A percentile compares a stretch with the other conserved stretches of the same genome.
These are phyloP conservation scores for Phodopus roborovskii DNA, from an alignment of 2,113 vertebrate species.

Conservation along the genomic window DNA sequence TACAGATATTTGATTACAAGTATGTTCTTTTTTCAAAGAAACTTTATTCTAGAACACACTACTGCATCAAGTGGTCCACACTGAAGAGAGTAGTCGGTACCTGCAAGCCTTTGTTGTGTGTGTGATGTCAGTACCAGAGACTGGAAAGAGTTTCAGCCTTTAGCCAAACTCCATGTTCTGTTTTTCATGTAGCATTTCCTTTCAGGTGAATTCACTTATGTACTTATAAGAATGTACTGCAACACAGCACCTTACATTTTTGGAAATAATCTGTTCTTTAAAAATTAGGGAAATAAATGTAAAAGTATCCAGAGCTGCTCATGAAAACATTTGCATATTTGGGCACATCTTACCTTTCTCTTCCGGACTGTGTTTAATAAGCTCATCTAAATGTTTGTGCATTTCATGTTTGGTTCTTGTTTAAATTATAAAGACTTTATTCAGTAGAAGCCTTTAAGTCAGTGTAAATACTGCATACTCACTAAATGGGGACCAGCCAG, in stretches of 20 bases:
- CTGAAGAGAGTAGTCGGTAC: conserved; percentile 30
- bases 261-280: conserved; percentile 86
- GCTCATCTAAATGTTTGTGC: conserved; percentile 72
- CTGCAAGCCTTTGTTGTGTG: conserved; percentile 48
- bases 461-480: conserved; percentile 58
- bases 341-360: conserved; percentile 63
- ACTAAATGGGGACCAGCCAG: conserved; percentile 49
- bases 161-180: not conserved
- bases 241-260: conserved; percentile 88
- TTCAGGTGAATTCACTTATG: conserved; percentile 81
- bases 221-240: conserved; percentile 82
- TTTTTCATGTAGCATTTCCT: conserved; percentile 65
- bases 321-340: conserved; percentile 84
- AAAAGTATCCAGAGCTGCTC: conserved; percentile 86
- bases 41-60: conserved; percentile 62
- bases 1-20: conserved; percentile 36
- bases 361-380: conserved; percentile 74
- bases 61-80: conserved; percentile 39
- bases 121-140: conserved; percentile 61
- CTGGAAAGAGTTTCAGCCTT: conserved; percentile 62
- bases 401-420: conserved; percentile 66
- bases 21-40: conserved; percentile 60
- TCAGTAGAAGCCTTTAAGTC: conserved; percentile 71
- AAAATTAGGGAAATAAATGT: conserved; percentile 72
- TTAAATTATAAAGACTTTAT: conserved; percentile 62